phyloP scores from a whole-genome alignment of 2,797 vertebrate genomes.

The Macroramphosus scolopax region DNA sequence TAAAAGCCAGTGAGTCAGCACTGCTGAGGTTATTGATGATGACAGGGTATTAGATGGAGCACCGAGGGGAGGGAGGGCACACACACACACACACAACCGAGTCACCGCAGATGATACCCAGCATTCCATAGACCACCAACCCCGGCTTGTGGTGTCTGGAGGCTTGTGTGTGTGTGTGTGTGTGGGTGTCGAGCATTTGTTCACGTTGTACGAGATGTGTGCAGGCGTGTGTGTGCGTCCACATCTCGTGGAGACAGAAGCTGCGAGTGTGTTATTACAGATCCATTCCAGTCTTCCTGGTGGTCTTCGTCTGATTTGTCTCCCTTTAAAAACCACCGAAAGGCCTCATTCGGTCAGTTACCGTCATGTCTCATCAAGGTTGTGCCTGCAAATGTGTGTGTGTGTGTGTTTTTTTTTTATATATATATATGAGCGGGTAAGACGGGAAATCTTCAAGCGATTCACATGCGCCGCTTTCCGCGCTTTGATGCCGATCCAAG shows the following conservation, averaged over 20 bases:
- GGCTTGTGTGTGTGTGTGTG: constrained; percentile 19
- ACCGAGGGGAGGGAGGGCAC: constrained; percentile 45
- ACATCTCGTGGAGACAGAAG: too few species aligned
- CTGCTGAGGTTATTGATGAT: constrained; percentile 76
- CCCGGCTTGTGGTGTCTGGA: constrained; percentile 53
- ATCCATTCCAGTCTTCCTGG: constrained; percentile 23
- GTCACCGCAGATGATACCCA: constrained; percentile 58
- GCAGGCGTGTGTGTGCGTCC: not conserved
- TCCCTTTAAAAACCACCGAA: constrained; percentile 26
- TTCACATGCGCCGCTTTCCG: not conserved
- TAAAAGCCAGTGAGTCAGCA: constrained; percentile 74
- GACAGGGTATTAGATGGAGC: constrained; percentile 75
- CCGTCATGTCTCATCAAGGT: constrained; percentile 6
- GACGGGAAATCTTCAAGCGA: constrained; percentile 6
- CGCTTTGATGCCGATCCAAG: constrained; percentile 8
- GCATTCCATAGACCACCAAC: constrained; percentile 61
- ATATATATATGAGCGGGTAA: constrained; percentile 1
- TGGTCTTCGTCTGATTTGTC: constrained; percentile 36
- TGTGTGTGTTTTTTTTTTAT: constrained; percentile 17
- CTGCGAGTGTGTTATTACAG: constrained; percentile 18
- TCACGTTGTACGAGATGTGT: constrained; percentile 20
- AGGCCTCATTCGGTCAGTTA: constrained; percentile 22
- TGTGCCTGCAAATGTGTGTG: constrained; percentile 3
- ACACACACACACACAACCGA: constrained; percentile 17
- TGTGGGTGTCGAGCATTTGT: constrained; percentile 22